Base-by-base conservation (phyloP, 2,888 invertebrate species). In the Plebejus anna region DNA sequence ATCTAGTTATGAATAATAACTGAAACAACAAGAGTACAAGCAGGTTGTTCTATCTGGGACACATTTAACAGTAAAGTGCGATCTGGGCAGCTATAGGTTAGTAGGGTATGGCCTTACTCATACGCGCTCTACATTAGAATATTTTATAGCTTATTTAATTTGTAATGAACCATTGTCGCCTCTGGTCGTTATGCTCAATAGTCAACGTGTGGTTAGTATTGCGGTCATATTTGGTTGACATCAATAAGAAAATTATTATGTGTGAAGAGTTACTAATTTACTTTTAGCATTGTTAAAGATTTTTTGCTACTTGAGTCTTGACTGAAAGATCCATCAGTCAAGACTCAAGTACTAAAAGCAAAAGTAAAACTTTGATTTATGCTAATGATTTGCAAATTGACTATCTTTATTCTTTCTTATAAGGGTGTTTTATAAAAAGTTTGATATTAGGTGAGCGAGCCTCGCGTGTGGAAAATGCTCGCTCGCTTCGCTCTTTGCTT, bases 21-120 rank as follows among this genome's bases (percentile, higher is more conserved):
- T 42, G 9, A 42, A 42, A 9, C 2, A 47, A 66, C 61, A 9
- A 28, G 61, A 28, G 22, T 28, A 32, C 32, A 32, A 72, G 6
- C 22, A 47, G 9, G 47, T 11, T 36, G 72, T 72, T 47, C 42
- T 72, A 42, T 47, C 42, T 72, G 72, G 72, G 72, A 72, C 72
- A 47, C 47, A 47, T 42, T 72, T 22, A 72, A 72, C 72, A 42
- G 72, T 72, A 22, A 22, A 47, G 47, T 72, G 47, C 28, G 72
- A 72, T 72, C 72, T 42, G 72, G 38, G 3, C 47, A 47, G 66
- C 32, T 42, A 72, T 28, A 72, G 47, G 72, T 72, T 47, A 72
- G 22, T 72, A 28, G 47, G 72, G 16, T 42, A 42, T 13, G 72
- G 47, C 72, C 22, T 72, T 5, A 71, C 71, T 38, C 5, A 13